phyloP scores from a whole-genome alignment of 2,797 vertebrate genomes.

The Xiphophorus birchmanni region DNA sequence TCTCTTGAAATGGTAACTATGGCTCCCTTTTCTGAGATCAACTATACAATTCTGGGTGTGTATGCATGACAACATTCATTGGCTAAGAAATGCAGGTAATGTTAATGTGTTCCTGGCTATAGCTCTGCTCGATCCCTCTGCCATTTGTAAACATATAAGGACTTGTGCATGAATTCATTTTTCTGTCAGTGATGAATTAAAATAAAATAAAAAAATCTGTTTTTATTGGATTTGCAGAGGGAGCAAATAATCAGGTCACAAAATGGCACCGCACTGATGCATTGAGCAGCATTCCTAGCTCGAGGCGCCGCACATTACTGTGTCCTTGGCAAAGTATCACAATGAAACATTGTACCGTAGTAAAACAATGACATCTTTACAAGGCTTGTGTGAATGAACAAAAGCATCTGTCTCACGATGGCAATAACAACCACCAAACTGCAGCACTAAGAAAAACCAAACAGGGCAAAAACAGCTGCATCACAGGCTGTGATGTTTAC shows the following conservation, averaged over 20 bases:
- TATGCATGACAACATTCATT: conserved; percentile 22
- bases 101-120: conserved; percentile 12
- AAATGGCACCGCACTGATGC: conserved; percentile 56
- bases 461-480: conserved; percentile 22
- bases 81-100: conserved; percentile 35
- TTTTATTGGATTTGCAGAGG: conserved; percentile 60
- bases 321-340: conserved; percentile 62
- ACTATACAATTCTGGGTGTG: conserved; percentile 35
- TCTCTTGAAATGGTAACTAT: conserved; percentile 1
- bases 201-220: conserved; percentile 41
- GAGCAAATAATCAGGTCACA: conserved; percentile 47
- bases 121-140: not conserved
- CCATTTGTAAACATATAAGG: conserved; percentile 56
- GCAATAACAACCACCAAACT: conserved; percentile 69
- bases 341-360: conserved; percentile 70
- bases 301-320: conserved; percentile 41
- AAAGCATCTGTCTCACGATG: conserved; percentile 70
- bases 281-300: conserved; percentile 51
- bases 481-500: conserved; percentile 36
- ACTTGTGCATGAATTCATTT: conserved; percentile 71
- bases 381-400: conserved; percentile 74
- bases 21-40: conserved; percentile 9
- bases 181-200: conserved; percentile 72
- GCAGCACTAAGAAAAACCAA: conserved; percentile 22
- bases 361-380: conserved; percentile 79